Conservation (phyloP, 2,113 vertebrate genomes). For the Malurus melanocephalus region DNA sequence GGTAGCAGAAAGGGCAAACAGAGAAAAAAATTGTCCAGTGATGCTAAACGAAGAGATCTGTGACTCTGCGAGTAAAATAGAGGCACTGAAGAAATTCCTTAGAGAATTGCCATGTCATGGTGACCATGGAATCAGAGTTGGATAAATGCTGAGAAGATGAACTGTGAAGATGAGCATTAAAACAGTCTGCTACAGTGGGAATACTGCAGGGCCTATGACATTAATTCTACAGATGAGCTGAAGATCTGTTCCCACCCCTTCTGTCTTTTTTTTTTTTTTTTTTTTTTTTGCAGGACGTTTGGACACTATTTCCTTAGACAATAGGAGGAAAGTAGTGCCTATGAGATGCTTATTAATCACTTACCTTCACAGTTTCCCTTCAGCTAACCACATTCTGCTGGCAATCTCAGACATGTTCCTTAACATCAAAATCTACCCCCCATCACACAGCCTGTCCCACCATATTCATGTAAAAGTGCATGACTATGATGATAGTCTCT, state of each 20-base stretch:
- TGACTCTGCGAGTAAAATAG: background rate
- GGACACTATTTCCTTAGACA: background rate
- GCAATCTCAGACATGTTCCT: background rate
- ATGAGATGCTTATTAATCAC: background rate
- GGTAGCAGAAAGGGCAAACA: conserved; percentile 13
- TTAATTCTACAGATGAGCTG: background rate
- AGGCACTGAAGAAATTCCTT: background rate
- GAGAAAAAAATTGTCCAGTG: conserved; percentile 9
- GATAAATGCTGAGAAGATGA: background rate
- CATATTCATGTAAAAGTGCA: background rate
- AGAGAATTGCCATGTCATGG: background rate
- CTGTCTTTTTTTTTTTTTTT: background rate
- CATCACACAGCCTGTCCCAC: background rate
- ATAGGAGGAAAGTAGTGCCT: background rate
- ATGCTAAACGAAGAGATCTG: background rate
- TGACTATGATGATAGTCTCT: background rate
- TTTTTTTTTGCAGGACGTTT: background rate
- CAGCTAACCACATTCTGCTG: background rate
- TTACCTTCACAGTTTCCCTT: background rate
- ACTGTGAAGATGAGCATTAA: background rate
- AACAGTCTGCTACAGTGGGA: background rate
- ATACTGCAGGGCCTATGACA: background rate
- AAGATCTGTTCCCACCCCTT: background rate
- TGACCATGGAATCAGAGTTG: background rate
- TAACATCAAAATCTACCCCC: background rate